phyloP scores from a whole-genome alignment of 2,888 invertebrate genomes.

The Plebejus argus region DNA sequence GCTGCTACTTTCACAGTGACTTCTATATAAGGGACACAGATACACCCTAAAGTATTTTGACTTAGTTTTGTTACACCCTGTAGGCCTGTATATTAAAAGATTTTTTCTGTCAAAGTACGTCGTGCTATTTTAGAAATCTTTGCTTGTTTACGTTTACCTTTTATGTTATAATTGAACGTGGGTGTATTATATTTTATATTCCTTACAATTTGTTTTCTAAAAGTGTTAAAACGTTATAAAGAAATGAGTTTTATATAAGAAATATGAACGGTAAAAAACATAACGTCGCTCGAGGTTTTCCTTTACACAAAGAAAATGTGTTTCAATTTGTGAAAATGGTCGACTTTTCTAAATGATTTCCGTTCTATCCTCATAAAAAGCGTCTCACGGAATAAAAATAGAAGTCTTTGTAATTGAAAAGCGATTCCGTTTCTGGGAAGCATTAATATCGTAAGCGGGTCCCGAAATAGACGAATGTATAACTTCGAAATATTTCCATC shows the following conservation, averaged over 20 bases:
- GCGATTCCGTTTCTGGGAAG: conserved; percentile 20
- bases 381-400: background rate
- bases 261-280: background rate
- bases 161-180: no score
- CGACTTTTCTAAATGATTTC: conserved; percentile 4
- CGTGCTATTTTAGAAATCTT: no score
- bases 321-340: conserved; percentile 17
- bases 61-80: no score
- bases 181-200: background rate
- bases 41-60: no score
- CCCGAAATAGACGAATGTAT: conserved; percentile 20
- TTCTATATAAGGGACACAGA: no score
- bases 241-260: background rate
- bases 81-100: no score
- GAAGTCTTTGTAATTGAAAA: conserved; percentile 20
- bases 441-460: conserved; percentile 17
- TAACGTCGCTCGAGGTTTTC: background rate
- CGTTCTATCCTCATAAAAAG: conserved; percentile 7
- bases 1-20: no score
- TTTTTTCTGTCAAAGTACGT: no score
- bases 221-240: background rate
- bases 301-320: conserved; percentile 7
- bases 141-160: no score
- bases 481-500: conserved; percentile 21
- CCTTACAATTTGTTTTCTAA: background rate